These are phyloP conservation scores for Sebastes aleutianus DNA, from an alignment of 2,797 vertebrate species.

Conservation along the genomic window DNA sequence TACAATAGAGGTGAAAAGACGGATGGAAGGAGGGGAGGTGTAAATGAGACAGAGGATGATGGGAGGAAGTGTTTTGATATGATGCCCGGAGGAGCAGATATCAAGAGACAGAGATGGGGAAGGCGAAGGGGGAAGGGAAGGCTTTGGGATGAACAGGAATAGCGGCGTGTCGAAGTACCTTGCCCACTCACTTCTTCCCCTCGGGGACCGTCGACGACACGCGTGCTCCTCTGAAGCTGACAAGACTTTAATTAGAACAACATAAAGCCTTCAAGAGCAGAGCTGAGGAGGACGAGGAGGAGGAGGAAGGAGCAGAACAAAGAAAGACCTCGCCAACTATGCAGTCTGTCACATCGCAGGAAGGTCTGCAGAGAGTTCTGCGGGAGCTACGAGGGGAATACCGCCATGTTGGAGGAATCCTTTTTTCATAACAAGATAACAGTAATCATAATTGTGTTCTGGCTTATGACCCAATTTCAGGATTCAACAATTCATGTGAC, in stretches of 20 bases:
- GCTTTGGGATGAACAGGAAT: background rate
- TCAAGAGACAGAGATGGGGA: background rate
- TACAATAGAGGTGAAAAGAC: background rate
- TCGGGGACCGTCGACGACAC: background rate
- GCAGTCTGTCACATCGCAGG: background rate
- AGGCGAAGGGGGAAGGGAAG: background rate
- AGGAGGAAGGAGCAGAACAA: background rate
- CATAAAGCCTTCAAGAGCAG: slow-evolving; percentile 4
- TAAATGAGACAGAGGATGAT: background rate
- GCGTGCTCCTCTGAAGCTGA: background rate
- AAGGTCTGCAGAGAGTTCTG: background rate
- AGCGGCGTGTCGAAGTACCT: slow-evolving; percentile 3
- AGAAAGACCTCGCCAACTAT: background rate
- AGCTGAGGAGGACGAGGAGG: background rate
- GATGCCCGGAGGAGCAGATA: slow-evolving; percentile 18
- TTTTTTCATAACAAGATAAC: background rate
- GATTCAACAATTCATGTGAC: too few species aligned
- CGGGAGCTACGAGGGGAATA: background rate
- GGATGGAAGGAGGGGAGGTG: background rate
- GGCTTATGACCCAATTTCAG: background rate
- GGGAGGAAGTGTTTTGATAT: background rate
- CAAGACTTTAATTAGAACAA: slow-evolving; percentile 40
- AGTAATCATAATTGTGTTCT: background rate
- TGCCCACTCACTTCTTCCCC: slow-evolving; percentile 4
- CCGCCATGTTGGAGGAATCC: background rate